These are phyloP conservation scores for Coracias cyanogaster DNA, from an alignment of 2,797 vertebrate species.

Conservation along the genomic window DNA sequence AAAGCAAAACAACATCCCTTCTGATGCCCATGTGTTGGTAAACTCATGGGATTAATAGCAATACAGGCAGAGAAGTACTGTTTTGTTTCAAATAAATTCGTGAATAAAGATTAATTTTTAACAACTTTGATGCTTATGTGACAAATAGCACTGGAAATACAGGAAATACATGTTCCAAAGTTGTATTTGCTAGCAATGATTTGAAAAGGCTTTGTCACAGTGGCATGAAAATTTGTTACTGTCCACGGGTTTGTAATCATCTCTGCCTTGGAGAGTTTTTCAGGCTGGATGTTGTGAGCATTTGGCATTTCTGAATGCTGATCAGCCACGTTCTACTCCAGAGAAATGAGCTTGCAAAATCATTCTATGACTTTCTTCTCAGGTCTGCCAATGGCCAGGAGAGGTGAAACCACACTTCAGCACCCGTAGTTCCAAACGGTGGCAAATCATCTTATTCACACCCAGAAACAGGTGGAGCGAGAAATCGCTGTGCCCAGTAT, in stretches of 20 bases:
- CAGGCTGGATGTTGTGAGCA: not conserved
- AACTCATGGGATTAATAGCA: slow-evolving; percentile 7
- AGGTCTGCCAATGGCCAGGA: not conserved
- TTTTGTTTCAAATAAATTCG: not conserved
- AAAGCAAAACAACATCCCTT: slow-evolving; percentile 9
- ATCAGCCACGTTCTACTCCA: not conserved
- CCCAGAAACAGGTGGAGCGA: not conserved
- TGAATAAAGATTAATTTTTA: slow-evolving; percentile 47
- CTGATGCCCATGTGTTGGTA: not conserved
- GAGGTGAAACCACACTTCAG: not conserved
- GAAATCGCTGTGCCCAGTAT: not conserved
- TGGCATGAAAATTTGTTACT: not conserved
- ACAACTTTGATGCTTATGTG: not conserved
- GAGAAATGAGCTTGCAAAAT: not conserved
- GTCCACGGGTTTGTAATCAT: not conserved
- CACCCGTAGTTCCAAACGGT: not conserved
- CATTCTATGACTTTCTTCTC: not conserved
- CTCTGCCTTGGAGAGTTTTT: not conserved
- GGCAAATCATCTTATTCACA: not conserved
- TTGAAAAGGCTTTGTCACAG: slow-evolving; percentile 17
- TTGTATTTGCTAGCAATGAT: not conserved
- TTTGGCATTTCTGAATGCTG: not conserved
- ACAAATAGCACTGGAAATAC: not conserved
- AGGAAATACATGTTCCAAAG: not conserved
- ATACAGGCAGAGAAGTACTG: not conserved